Percentiles rank a stretch among this genome's conserved stretches.
These are phyloP conservation scores for Catostylus mosaicus DNA, from an alignment of 30 jellyfish, hydroid and myxozoan species.

Conservation along the genomic window DNA sequence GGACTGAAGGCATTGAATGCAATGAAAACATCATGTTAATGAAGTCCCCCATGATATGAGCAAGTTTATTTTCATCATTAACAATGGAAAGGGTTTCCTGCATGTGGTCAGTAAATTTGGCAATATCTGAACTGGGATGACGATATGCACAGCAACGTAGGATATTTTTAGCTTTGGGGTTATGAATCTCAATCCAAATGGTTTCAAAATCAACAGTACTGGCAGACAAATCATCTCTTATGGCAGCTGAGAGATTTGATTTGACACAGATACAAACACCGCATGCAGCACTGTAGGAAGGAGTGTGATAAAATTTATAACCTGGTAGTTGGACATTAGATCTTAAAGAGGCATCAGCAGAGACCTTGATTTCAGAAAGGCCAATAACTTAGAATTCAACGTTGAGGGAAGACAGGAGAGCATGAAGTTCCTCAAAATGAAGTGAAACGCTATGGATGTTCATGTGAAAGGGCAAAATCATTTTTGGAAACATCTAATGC, in stretches of 20 bases:
- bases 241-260: conserved; percentile 45
- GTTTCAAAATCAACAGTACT: conserved; percentile 35
- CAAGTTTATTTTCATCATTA: conserved; percentile 1
- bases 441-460: background rate
- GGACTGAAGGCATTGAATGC: conserved; percentile 47
- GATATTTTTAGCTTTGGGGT: conserved; percentile 21
- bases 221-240: conserved; percentile 26
- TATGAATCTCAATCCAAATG: conserved; percentile 44
- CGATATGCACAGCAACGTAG: conserved; percentile 43
- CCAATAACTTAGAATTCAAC: conserved; percentile 1
- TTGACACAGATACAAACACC: conserved; percentile 56
- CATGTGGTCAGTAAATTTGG: conserved; percentile 18
- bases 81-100: conserved; percentile 26
- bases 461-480: background rate
- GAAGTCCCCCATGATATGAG: conserved; percentile 27
- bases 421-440: conserved; percentile 3
- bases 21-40: conserved; percentile 52
- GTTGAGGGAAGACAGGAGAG: background rate
- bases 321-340: conserved; percentile 1
- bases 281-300: conserved; percentile 33
- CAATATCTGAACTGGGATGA: conserved; percentile 50
- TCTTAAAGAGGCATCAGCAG: background rate
- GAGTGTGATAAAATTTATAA: conserved; percentile 10
- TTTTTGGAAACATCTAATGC: background rate
- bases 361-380: background rate